Percentiles rank a stretch among this genome's conserved stretches.
Evolutionary conservation across 2,113 vertebrate genomes (phyloP).

Genomic region (Tretioscincus oriximinensis): DNA sequence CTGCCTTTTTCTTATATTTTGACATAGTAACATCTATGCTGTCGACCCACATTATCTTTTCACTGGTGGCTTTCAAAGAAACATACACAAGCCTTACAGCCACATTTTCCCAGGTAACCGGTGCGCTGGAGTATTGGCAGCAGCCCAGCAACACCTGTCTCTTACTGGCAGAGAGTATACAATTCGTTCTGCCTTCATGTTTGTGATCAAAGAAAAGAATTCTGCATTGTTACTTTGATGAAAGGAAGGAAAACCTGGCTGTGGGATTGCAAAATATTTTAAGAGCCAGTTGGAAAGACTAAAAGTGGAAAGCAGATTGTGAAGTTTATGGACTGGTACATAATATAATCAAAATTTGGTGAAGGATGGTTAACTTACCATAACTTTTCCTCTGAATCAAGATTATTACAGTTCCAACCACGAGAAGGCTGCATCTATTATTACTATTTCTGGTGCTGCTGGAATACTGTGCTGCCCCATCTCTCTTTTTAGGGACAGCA

Average conservation of each 20-base stretch:
- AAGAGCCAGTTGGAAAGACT: neutral
- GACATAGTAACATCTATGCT: neutral
- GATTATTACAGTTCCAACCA: too few species aligned
- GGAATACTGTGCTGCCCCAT: too few species aligned
- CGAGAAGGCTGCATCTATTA: too few species aligned
- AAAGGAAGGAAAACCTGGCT: neutral
- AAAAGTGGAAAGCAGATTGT: neutral
- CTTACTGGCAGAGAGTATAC: neutral
- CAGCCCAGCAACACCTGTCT: neutral
- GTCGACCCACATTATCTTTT: neutral
- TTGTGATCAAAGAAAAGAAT: conserved; percentile 1
- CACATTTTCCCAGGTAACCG: neutral
- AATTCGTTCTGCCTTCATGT: neutral
- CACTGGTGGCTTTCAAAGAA: neutral
- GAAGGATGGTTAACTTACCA: neutral
- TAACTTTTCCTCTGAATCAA: too few species aligned
- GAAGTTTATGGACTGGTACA: neutral
- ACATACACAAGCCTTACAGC: neutral
- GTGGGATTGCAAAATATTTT: neutral
- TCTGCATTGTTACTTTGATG: neutral
- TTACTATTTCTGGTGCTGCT: too few species aligned
- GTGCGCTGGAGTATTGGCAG: neutral
- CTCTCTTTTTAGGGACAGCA: too few species aligned
- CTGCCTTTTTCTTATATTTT: neutral
- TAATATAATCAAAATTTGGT: neutral